Conservation (phyloP, 2,797 vertebrate species). For the Phalanger gymnotis region DNA sequence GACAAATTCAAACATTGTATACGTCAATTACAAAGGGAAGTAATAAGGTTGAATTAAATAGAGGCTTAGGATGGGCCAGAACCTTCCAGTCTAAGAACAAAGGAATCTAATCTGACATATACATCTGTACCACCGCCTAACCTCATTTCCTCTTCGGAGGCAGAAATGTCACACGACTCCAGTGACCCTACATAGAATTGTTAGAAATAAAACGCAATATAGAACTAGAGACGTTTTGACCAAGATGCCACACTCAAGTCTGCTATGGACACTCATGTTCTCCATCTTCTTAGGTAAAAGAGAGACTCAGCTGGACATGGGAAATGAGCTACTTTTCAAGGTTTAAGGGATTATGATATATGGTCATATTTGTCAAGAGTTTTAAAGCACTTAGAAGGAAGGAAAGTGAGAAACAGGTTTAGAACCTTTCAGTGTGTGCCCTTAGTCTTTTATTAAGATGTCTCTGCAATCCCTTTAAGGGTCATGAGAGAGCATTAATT, state of each 20-base stretch:
- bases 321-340: neutral
- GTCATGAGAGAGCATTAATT: neutral
- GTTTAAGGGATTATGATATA: accelerated
- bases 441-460: neutral
- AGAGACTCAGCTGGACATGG: neutral
- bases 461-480: neutral
- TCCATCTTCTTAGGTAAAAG: slow-evolving; percentile 8
- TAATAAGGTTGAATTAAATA: neutral
- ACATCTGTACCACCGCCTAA: neutral
- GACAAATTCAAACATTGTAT: neutral
- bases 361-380: neutral
- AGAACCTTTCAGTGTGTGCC: neutral
- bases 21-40: neutral
- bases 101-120: neutral
- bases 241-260: neutral
- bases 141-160: slow-evolving; percentile 35
- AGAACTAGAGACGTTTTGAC: neutral
- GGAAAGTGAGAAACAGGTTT: neutral
- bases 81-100: neutral
- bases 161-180: neutral
- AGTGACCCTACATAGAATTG: neutral
- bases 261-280: slow-evolving; percentile 14
- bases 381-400: neutral
- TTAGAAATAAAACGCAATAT: neutral
- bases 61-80: neutral